These are phyloP conservation scores for Lytechinus pictus DNA, from an alignment of 35 echinoderm and acorn worm genomes.

Conservation along the genomic window DNA sequence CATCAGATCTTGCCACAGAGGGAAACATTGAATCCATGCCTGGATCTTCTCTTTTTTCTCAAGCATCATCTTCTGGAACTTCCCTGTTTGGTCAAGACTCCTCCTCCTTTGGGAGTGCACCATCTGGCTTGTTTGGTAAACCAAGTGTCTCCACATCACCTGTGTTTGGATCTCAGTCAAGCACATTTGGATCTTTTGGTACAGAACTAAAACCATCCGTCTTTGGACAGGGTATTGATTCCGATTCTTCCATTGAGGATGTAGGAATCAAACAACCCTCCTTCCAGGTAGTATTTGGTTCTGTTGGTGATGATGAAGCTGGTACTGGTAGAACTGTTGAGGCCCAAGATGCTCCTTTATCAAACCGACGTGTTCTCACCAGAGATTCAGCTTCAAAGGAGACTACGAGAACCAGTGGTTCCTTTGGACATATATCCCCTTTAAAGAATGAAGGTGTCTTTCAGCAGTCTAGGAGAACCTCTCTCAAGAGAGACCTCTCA, in stretches of 20 bases:
- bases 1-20: neutral
- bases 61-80: neutral
- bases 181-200: conserved; percentile 33
- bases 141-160: neutral
- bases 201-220: neutral
- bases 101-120: neutral
- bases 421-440: neutral
- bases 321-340: neutral
- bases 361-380: neutral
- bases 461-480: neutral
- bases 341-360: neutral
- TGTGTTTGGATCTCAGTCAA: neutral
- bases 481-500: conserved; percentile 35
- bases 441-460: neutral
- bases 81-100: neutral
- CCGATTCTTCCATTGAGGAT: neutral
- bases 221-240: neutral
- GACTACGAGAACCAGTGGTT: neutral
- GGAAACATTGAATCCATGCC: neutral
- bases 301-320: neutral
- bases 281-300: conserved; percentile 6
- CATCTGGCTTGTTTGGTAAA: neutral
- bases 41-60: neutral
- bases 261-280: neutral
- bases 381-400: neutral